phyloP scores from a whole-genome alignment of 2,797 vertebrate genomes.

The Okamejei kenojei region DNA sequence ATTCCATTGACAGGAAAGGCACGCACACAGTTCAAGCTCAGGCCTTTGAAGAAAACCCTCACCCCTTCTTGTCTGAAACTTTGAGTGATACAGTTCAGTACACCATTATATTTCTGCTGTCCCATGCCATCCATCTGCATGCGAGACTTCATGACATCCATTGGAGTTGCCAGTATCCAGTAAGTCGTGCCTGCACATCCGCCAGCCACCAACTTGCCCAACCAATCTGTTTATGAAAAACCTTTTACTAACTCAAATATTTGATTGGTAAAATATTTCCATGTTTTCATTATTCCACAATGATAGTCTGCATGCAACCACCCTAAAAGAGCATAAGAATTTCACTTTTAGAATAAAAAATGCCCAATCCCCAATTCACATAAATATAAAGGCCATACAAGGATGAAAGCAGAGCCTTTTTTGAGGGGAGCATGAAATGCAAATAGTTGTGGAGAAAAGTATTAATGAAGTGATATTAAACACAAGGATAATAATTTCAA shows the following conservation, averaged over 20 bases:
- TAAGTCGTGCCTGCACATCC: slow-evolving; percentile 72
- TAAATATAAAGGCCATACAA: background rate
- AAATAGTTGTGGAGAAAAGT: background rate
- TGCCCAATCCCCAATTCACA: background rate
- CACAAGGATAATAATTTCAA: background rate
- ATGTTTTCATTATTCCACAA: background rate
- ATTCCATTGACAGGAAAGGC: slow-evolving; percentile 87
- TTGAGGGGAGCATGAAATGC: background rate
- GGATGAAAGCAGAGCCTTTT: background rate
- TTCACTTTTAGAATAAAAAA: background rate
- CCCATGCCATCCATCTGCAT: slow-evolving; percentile 72
- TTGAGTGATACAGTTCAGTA: slow-evolving; percentile 68
- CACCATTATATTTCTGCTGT: slow-evolving; percentile 64
- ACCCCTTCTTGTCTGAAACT: slow-evolving; percentile 68
- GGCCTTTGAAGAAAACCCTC: slow-evolving; percentile 74
- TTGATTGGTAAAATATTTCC: background rate
- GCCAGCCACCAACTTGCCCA: slow-evolving; percentile 70
- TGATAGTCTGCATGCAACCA: background rate
- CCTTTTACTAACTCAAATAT: background rate
- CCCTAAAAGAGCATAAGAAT: background rate
- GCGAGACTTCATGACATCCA: slow-evolving; percentile 88
- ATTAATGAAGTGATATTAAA: background rate
- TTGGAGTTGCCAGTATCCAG: slow-evolving; percentile 77
- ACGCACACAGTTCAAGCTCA: slow-evolving; percentile 76
- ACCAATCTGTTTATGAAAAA: slow-evolving; percentile 57